A percentile compares a stretch with the other conserved stretches of the same genome.
Evolutionary conservation across 2,797 vertebrate species (phyloP).

Genomic region (Mareca strepera): DNA sequence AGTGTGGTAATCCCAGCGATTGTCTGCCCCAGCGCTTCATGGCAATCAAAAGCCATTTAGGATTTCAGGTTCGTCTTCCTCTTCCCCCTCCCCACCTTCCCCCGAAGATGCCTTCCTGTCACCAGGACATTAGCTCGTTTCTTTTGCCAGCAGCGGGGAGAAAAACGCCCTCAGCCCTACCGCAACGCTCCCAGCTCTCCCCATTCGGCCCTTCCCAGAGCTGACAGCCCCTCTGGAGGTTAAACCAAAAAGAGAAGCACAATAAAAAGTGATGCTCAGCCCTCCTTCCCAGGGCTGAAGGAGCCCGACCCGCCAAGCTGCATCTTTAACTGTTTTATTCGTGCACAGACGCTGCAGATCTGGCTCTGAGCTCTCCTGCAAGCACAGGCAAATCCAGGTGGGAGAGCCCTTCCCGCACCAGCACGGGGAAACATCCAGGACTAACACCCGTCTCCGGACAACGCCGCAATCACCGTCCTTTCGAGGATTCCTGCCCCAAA

Average conservation of each 20-base stretch:
- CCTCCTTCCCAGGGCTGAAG: neutral
- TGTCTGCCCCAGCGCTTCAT: conserved; percentile 46
- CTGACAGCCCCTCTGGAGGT: conserved; percentile 12
- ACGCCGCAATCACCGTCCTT: neutral
- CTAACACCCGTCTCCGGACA: neutral
- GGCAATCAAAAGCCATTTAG: conserved; percentile 68
- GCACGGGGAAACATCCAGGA: neutral
- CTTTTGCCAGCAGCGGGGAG: neutral
- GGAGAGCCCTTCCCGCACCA: neutral
- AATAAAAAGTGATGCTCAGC: neutral
- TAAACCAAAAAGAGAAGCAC: conserved; percentile 31
- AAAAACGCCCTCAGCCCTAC: conserved; percentile 18
- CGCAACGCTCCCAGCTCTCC: neutral
- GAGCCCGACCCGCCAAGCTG: neutral
- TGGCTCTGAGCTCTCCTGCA: neutral
- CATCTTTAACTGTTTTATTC: neutral
- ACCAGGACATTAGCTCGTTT: conserved; percentile 28
- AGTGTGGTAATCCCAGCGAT: conserved; percentile 64
- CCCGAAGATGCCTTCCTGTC: conserved; percentile 32
- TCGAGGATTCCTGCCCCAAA: neutral
- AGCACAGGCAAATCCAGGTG: neutral
- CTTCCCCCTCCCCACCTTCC: neutral
- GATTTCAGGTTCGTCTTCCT: conserved; percentile 64
- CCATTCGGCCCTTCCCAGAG: neutral
- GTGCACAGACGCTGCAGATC: neutral